Base-by-base conservation (phyloP, 2,888 invertebrate species). In the Cataglyphis livida region DNA sequence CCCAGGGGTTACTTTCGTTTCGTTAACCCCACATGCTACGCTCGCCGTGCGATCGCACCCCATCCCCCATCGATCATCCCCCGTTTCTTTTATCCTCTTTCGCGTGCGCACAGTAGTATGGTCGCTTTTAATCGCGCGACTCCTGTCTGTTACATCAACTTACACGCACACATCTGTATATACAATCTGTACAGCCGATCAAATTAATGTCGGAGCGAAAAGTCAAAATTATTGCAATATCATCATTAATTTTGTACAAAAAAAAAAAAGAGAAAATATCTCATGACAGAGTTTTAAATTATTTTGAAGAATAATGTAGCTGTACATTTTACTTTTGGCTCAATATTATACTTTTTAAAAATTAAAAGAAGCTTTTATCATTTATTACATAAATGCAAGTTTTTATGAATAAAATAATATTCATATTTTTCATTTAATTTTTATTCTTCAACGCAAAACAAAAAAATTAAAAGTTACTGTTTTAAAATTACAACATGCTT, bases 1-100 rank as follows among this genome's bases (percentile, higher is more conserved):
- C 90, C 82, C 74, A 41, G 76, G 79, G 73, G 75, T 84, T 81
- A 78, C 83, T 84, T 84, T 65, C 84, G 85, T 85, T 87, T 87
- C 82, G 86, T 85, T 85, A 87, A 81, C 54, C 87, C 84, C 78
- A 64, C 76, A 62, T 79, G 82, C 44, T 81, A 25, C 78, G 68
- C 28, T 68, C 64, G 18, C 62, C 21, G 21, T 66, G 79, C 71
- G 79, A 86, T 88, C 70, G 76, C 74, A 57, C 70, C 74, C 66
- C 57, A 62, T 15, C 28, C 87, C 18, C 28, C 87, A 87, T 87
- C 78, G 88, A 88, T 87, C 88, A 88, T 76, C 70, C 64, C 38
- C 66, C 18, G 32, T 73, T 73, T 54, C 70, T 71, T 65, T 41
- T 70, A 74, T 32, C 65, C 79, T 68, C 61, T 35, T 61, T 59